Evolutionary conservation across 1,140 invertebrate genomes (phyloP), one percentile per base, ranked within the genome.

Genomic region (Sitobion miscanthi): DNA sequence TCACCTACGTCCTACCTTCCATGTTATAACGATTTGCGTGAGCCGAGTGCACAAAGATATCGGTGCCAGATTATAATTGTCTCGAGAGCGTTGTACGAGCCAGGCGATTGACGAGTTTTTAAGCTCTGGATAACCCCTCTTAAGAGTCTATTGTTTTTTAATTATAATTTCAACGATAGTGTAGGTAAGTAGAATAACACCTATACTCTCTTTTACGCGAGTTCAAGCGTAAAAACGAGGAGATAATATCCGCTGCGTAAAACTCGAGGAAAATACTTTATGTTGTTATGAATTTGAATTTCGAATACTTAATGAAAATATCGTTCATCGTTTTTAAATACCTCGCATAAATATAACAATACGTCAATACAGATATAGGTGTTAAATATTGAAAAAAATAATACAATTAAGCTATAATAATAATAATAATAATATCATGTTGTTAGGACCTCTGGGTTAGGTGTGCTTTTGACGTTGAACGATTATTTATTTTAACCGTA

Each of bases 31-130:
- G 20, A 83, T 83, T 83, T 83, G 77, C 35, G n/a, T n/a, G 62
- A 77, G 83, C 83, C 4, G 23, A 85, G 38, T 45, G 83, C 9
- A 45, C 21, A 85, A 85, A 45, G 21, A 42, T 85, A 85, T 42
- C 38, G 83, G 38, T 42, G 2, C 38, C 38, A 85, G 83, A 85
- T 85, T 85, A 85, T 85, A 9, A 42, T 85, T 42, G 42, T n/a
- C 45, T 47, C 25, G 45, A 87, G 45, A 49, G 45, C 30, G 86
- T 88, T 21, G 21, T 89, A 88, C 86, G n/a, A 35, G 30, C 47
- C 21, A 52, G 42, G 49, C 47, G n/a, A 89, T 89, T 57, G 88
- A 89, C 52, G 88, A 89, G 88, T 35, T 57, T 89, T 89, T 57
- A 89, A 54, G 88, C 49, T 20, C 21, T 21, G n/a, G 49, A 89